A percentile compares a stretch with the other conserved stretches of the same genome.
phyloP scores from a whole-genome alignment of 2,888 invertebrate genomes.

The Xanthorhoe spadicearia region DNA sequence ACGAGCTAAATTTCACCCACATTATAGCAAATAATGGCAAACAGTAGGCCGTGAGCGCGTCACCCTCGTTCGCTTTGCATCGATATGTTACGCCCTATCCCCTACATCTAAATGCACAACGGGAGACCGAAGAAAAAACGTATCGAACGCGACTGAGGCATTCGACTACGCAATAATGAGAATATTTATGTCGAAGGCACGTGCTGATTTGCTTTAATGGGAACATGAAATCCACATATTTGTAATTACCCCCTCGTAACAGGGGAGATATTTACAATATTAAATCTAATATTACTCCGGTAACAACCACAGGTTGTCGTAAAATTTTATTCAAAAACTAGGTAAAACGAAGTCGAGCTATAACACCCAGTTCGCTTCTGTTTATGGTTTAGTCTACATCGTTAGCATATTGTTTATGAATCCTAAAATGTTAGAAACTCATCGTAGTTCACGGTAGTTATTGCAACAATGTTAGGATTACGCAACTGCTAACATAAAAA shows the following conservation, averaged over 20 bases:
- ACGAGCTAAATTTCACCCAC: constrained; percentile 82
- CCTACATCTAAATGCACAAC: constrained; percentile 81
- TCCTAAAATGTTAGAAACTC: constrained; percentile 55
- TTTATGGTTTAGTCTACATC: constrained; percentile 59
- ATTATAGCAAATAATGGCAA: constrained; percentile 83
- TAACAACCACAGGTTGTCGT: constrained; percentile 43
- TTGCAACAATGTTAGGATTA: constrained; percentile 54
- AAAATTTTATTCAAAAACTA: constrained; percentile 52
- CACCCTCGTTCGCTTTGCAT: constrained; percentile 71
- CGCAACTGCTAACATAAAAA: constrained; percentile 38
- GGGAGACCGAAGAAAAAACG: constrained; percentile 73
- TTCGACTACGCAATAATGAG: constrained; percentile 73
- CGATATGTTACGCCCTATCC: constrained; percentile 79
- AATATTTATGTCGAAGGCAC: constrained; percentile 81
- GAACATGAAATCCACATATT: constrained; percentile 79
- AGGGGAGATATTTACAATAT: constrained; percentile 43
- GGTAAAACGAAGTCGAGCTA: constrained; percentile 56
- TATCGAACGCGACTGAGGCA: constrained; percentile 63
- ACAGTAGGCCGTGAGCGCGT: constrained; percentile 72
- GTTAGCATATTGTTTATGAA: constrained; percentile 70
- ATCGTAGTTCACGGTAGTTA: constrained; percentile 43
- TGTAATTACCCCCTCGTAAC: constrained; percentile 64
- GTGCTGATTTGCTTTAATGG: constrained; percentile 78
- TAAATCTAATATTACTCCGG: constrained; percentile 29
- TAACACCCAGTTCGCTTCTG: constrained; percentile 55